Evolutionary conservation across 2,797 vertebrate species (phyloP).

Genomic region (Tamandua tetradactyla): DNA sequence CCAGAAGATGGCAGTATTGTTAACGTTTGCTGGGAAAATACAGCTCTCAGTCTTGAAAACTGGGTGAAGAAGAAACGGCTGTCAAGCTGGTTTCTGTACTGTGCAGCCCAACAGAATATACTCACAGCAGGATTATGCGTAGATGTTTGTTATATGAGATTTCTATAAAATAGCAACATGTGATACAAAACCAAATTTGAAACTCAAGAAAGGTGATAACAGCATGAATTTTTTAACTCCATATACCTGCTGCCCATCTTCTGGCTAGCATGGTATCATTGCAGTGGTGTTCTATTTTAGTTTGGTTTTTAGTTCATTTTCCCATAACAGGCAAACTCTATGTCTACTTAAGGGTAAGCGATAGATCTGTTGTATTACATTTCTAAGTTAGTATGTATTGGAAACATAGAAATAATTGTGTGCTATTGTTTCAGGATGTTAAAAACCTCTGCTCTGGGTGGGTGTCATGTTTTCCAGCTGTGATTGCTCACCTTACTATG

Average conservation of each 20-base stretch:
- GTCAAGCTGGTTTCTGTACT: background rate
- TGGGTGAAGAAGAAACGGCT: background rate
- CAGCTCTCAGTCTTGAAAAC: background rate
- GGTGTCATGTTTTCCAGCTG: background rate
- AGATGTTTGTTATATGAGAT: background rate
- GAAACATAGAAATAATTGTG: background rate
- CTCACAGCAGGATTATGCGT: background rate
- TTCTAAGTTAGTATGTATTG: constrained; percentile 25
- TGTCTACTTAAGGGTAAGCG: constrained; percentile 9
- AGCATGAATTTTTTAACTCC: background rate
- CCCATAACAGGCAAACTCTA: background rate
- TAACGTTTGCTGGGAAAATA: background rate
- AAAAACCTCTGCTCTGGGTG: background rate
- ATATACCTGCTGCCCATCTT: background rate
- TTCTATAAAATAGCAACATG: background rate
- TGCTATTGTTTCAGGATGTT: background rate
- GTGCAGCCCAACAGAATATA: background rate
- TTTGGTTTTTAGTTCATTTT: constrained; percentile 49
- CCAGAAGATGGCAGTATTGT: constrained; percentile 81
- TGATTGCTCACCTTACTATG: background rate
- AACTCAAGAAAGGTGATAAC: background rate
- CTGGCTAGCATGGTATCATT: background rate
- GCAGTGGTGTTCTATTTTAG: background rate
- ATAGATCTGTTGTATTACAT: background rate
- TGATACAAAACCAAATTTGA: background rate